phyloP scores from a whole-genome alignment of 2,797 vertebrate species.

The Helarctos malayanus region DNA sequence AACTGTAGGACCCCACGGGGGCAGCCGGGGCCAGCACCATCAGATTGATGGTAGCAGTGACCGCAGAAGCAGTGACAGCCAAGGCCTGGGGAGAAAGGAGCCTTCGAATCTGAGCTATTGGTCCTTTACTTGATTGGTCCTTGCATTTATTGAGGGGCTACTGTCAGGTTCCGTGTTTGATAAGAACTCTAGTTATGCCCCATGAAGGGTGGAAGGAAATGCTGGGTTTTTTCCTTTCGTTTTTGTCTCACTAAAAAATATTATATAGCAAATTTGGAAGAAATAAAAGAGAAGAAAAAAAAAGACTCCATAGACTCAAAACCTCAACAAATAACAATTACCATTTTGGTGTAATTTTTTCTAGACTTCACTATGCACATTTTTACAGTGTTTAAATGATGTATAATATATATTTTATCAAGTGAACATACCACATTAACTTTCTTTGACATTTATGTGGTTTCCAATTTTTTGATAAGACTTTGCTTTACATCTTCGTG shows the following conservation, averaged over 20 bases:
- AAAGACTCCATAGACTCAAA: neutral
- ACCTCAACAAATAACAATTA: neutral
- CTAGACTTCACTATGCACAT: neutral
- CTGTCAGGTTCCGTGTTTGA: neutral
- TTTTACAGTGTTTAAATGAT: conserved; percentile 48
- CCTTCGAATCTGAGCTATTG: neutral
- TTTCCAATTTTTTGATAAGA: conserved; percentile 67
- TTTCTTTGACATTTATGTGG: conserved; percentile 30
- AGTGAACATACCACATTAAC: neutral
- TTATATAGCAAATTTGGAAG: neutral
- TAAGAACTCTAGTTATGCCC: neutral
- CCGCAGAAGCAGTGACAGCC: neutral
- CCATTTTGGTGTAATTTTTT: neutral
- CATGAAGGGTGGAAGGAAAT: neutral
- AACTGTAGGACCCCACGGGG: neutral
- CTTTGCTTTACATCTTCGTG: conserved; percentile 37
- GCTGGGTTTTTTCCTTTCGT: neutral
- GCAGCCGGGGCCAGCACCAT: neutral
- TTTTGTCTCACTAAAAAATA: neutral
- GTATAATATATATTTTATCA: conserved; percentile 1
- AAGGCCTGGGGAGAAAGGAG: neutral
- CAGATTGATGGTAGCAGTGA: neutral
- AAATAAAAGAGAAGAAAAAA: neutral
- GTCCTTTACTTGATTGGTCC: neutral
- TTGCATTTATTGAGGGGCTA: neutral